These are phyloP conservation scores for Bhutanitis thaidina DNA, from an alignment of 2,888 invertebrate species.

Conservation along the genomic window DNA sequence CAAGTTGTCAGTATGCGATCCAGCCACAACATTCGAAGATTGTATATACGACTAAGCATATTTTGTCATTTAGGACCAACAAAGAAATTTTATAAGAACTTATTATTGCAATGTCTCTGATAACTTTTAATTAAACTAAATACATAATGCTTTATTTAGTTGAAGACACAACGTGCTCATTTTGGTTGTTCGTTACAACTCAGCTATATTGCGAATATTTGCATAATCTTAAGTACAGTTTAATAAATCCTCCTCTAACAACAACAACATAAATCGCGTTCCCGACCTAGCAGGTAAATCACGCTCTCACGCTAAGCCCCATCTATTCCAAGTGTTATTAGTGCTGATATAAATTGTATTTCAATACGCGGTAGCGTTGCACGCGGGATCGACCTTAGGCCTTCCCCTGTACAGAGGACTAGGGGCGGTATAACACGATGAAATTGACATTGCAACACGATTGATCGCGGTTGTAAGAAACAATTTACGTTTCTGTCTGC, in stretches of 20 bases:
- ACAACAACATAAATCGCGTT: background rate
- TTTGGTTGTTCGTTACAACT: too few relatives aligned
- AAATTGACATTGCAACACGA: conserved; percentile 4
- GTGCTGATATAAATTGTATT: conserved; percentile 13
- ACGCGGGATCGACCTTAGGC: background rate
- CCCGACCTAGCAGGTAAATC: background rate
- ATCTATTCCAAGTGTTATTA: conserved; percentile 12
- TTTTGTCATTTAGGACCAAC: too few relatives aligned
- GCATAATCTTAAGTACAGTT: background rate
- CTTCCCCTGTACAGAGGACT: background rate
- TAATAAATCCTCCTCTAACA: background rate
- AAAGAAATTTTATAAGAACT: too few relatives aligned
- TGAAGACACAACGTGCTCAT: too few relatives aligned
- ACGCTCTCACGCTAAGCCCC: conserved; percentile 11
- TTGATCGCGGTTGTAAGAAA: background rate
- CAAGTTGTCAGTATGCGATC: too few relatives aligned
- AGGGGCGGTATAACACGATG: conserved; percentile 11
- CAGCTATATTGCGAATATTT: background rate
- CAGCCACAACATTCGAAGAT: too few relatives aligned
- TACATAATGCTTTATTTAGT: too few relatives aligned
- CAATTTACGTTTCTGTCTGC: background rate
- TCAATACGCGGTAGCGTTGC: conserved; percentile 1
- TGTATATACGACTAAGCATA: too few relatives aligned
- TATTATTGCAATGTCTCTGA: too few relatives aligned
- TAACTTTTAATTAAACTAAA: too few relatives aligned